Conservation (phyloP, 2,888 invertebrate species). For the Pachydiplax longipennis region DNA sequence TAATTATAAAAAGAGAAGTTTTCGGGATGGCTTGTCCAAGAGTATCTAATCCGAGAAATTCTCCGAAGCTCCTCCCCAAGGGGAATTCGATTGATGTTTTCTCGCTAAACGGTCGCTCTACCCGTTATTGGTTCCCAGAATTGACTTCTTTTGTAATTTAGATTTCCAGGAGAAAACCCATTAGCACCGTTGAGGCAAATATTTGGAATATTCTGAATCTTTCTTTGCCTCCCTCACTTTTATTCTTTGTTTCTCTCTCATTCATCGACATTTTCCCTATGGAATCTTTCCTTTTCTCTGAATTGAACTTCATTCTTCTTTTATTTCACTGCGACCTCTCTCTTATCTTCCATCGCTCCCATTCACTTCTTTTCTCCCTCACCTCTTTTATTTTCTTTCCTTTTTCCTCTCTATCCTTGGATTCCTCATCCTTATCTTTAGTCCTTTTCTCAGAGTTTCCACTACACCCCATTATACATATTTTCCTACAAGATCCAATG, state of each 20-base stretch:
- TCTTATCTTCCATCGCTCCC: not conserved
- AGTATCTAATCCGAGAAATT: no score
- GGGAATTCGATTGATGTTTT: no score
- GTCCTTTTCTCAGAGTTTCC: not conserved
- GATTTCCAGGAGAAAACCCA: no score
- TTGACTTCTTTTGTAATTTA: no score
- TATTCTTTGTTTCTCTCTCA: not conserved
- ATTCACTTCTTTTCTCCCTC: not conserved
- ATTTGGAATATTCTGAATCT: not conserved
- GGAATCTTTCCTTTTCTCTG: not conserved
- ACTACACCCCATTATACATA: not conserved
- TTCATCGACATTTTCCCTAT: not conserved
- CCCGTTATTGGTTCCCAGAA: no score
- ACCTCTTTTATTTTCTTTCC: not conserved
- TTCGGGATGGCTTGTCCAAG: no score
- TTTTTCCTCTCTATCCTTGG: not conserved
- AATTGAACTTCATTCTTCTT: not conserved
- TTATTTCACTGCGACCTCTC: not conserved
- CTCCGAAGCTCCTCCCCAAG: no score
- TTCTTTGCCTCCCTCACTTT: not conserved
- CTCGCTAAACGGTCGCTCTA: no score
- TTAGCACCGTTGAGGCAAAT: no score
- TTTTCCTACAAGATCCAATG: no score
- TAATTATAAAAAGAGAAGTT: no score
- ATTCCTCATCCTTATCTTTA: not conserved